Conservation (phyloP, 23 tunicate species). For the Ciona savignyi region DNA sequence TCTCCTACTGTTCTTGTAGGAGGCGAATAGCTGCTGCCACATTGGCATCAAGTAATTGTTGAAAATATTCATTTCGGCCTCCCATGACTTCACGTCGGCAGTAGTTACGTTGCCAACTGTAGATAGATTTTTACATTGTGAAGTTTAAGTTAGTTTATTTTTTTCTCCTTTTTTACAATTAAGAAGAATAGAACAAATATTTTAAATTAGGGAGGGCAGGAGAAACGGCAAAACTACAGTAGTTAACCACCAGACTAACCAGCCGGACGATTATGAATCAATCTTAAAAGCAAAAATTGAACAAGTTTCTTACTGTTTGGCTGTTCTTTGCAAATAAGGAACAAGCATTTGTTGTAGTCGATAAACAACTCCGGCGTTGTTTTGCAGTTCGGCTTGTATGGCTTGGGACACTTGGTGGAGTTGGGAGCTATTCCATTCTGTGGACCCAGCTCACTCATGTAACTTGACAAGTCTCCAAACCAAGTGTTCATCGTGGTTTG, state of each 20-base stretch:
- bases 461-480: slow-evolving; percentile 18
- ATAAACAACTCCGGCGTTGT: slow-evolving; percentile 13
- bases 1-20: slow-evolving; percentile 5
- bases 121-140: slow-evolving; percentile 3
- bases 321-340: slow-evolving; percentile 32
- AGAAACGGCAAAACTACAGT: too few species aligned
- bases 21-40: slow-evolving; percentile 34
- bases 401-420: slow-evolving; percentile 26
- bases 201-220: too few species aligned
- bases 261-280: too few species aligned
- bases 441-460: slow-evolving; percentile 1
- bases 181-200: too few species aligned
- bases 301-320: slow-evolving; percentile 13
- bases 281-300: too few species aligned
- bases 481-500: slow-evolving; percentile 30
- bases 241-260: too few species aligned
- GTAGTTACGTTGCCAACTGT: slow-evolving; percentile 18
- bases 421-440: slow-evolving; percentile 22
- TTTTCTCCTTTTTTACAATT: too few species aligned
- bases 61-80: slow-evolving; percentile 26
- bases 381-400: slow-evolving; percentile 30
- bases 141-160: too few species aligned
- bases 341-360: slow-evolving; percentile 57
- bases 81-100: slow-evolving; percentile 30
- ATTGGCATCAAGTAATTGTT: slow-evolving; percentile 39